These are phyloP conservation scores for Drosophila melanosoma DNA, from an alignment of 2,888 invertebrate genomes.

Conservation along the genomic window DNA sequence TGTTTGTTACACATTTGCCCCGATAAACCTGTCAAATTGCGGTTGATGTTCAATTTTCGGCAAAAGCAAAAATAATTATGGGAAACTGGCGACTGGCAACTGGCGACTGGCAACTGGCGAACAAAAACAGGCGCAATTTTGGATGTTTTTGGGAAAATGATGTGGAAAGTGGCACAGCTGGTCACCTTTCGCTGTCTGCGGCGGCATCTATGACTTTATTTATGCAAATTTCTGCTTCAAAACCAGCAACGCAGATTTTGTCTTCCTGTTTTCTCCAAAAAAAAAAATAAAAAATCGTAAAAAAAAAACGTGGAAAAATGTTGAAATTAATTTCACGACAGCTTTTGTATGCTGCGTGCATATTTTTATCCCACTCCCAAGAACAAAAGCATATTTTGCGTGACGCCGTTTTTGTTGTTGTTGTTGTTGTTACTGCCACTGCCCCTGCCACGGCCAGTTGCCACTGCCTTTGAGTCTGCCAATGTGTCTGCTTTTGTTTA, in stretches of 20 bases:
- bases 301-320: conserved; percentile 67
- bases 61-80: conserved; percentile 26
- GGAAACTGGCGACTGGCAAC: conserved; percentile 21
- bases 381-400: conserved; percentile 63
- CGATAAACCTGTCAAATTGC: conserved; percentile 35
- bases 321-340: conserved; percentile 74
- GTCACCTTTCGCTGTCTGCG: not conserved
- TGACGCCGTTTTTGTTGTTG: conserved; percentile 30
- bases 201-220: conserved; percentile 42
- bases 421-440: not conserved
- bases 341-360: conserved; percentile 43
- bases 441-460: not conserved
- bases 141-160: conserved; percentile 19
- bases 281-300: conserved; percentile 26
- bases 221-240: conserved; percentile 46
- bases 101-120: conserved; percentile 7
- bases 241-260: conserved; percentile 12
- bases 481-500: conserved; percentile 45
- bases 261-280: conserved; percentile 30
- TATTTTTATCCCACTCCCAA: conserved; percentile 19
- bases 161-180: conserved; percentile 29
- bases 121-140: conserved; percentile 29
- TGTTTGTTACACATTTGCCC: not conserved
- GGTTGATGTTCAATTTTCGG: conserved; percentile 22
- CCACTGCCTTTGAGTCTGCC: not conserved